These are phyloP conservation scores for Oxytorus armatus DNA, from an alignment of 2,888 invertebrate species.

Conservation along the genomic window DNA sequence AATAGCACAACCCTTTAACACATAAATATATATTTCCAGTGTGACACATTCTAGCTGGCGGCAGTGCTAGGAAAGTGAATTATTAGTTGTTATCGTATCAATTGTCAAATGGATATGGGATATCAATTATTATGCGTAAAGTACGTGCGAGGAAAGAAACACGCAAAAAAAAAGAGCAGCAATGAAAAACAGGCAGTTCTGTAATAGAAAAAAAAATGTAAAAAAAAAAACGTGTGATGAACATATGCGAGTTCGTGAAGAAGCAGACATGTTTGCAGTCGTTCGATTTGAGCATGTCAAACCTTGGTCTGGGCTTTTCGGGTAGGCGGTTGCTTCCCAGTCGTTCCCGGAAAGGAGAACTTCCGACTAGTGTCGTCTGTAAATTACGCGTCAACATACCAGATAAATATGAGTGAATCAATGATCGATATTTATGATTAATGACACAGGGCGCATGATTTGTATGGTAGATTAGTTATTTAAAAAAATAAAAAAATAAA, in stretches of 20 bases:
- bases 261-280: conserved; percentile 52
- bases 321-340: conserved; percentile 95
- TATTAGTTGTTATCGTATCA: conserved; percentile 26
- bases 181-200: conserved; percentile 60
- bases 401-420: conserved; percentile 52
- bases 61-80: conserved; percentile 32
- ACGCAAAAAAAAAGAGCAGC: conserved; percentile 73
- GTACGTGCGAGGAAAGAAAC: conserved; percentile 20
- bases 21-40: conserved; percentile 11
- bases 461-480: neutral
- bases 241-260: conserved; percentile 32
- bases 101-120: conserved; percentile 28
- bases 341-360: conserved; percentile 95
- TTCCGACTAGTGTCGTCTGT: conserved; percentile 87
- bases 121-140: conserved; percentile 37
- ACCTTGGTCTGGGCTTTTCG: conserved; percentile 93
- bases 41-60: conserved; percentile 5
- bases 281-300: conserved; percentile 83
- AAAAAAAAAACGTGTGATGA: conserved; percentile 44
- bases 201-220: conserved; percentile 40
- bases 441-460: conserved; percentile 45
- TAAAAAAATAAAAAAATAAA: conserved; percentile 29
- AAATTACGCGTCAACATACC: conserved; percentile 80
- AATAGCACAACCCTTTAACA: conserved; percentile 25
- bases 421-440: conserved; percentile 56